Conservation (phyloP, 2,797 vertebrate genomes). For the Pyrrhura leucotis region DNA sequence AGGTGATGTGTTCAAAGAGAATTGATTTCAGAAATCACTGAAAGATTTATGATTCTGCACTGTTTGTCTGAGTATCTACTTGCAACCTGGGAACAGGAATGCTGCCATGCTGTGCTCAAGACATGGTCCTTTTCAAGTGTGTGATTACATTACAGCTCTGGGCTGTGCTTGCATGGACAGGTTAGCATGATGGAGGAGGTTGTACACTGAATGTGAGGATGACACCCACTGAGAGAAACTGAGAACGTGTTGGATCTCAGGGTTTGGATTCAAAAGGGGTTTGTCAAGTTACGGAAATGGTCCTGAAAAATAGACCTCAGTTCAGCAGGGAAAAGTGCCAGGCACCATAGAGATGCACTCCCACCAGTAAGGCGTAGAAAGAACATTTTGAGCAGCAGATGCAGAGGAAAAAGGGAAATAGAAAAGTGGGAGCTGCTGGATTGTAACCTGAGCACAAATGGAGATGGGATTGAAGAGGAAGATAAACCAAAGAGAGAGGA, state of each 20-base stretch:
- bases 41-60: neutral
- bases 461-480: neutral
- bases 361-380: neutral
- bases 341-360: rapidly evolving
- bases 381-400: neutral
- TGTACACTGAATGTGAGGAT: neutral
- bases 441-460: neutral
- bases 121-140: neutral
- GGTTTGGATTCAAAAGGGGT: neutral
- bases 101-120: neutral
- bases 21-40: neutral
- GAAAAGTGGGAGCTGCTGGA: neutral
- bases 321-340: neutral
- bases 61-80: neutral
- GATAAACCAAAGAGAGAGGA: neutral
- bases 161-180: neutral
- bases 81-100: neutral
- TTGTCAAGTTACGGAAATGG: neutral
- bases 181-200: neutral
- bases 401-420: neutral
- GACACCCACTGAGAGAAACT: neutral
- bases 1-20: neutral
- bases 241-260: neutral
- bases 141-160: neutral
- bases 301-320: neutral